Evolutionary conservation across 1,140 invertebrate species (phyloP), one percentile per base, ranked within the genome.

Genomic region (Neelides sp.): DNA sequence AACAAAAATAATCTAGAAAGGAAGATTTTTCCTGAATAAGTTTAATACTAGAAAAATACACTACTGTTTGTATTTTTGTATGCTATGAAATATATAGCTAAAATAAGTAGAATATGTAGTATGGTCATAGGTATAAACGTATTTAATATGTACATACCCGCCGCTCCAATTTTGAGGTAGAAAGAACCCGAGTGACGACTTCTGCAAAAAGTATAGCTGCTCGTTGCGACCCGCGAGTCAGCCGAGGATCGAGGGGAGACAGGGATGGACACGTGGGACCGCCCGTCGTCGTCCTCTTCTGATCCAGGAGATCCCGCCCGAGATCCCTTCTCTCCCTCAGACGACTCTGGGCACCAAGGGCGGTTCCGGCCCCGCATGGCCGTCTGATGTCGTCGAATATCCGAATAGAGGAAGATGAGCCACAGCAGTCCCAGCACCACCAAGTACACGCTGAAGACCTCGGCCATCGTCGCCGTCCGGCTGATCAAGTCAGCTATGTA

Each of bases 81-180:
- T 23, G 23, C 30, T 10, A 37, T 41, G 4, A 44, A 48, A 15
- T 39, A 17, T 48, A 30, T 54, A 1, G n/a, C n/a, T n/a, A n/a
- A n/a, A n/a, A n/a, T n/a, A n/a, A n/a, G n/a, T n/a, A n/a, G n/a
- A n/a, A n/a, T n/a, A n/a, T n/a, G n/a, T n/a, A n/a, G n/a, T n/a
- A n/a, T n/a, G n/a, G n/a, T n/a, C n/a, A n/a, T n/a, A 28, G 22
- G 23, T 26, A 32, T 24, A 22, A 4, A 49, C 8, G 13, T n/a
- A 42, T 13, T 35, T 35, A 15, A 48, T 48, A 19, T 22, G 17
- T 48, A 48, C 61, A 68, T 68, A 81, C 79, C 76, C 53, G 78
- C 75, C 45, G 79, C 79, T 55, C 80, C 80, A 54, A 80, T 67
- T 70, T 82, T 82, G 3, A 82, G 69, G 64, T 80, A 83, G 63